Percentiles rank a stretch among this genome's conserved stretches.
Conservation (phyloP, 1,140 invertebrate species). For the Dendroctonus valens region DNA sequence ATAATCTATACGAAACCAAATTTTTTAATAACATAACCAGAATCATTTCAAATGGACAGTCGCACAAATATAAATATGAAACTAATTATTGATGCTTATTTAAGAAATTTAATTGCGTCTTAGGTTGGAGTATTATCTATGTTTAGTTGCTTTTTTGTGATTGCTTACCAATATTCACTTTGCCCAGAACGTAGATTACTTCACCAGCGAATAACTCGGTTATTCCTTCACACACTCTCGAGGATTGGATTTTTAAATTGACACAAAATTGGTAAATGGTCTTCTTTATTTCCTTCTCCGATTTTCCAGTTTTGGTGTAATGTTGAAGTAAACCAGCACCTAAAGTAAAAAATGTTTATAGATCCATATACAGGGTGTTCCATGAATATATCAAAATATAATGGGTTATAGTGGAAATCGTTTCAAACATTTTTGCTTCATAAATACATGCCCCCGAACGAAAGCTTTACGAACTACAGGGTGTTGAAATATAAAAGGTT, state of each 20-base stretch:
- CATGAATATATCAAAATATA: too few relatives aligned
- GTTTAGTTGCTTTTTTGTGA: too few relatives aligned
- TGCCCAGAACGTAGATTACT: slow-evolving; percentile 48
- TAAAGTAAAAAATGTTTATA: slow-evolving; percentile 40
- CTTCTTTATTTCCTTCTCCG: slow-evolving; percentile 79
- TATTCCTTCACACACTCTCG: slow-evolving; percentile 83
- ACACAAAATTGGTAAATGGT: slow-evolving; percentile 84
- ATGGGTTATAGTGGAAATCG: too few relatives aligned
- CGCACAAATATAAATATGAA: not conserved
- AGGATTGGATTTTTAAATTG: slow-evolving; percentile 78
- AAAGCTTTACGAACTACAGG: too few relatives aligned
- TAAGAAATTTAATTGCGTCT: too few relatives aligned
- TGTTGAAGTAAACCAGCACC: slow-evolving; percentile 81
- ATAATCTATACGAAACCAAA: too few relatives aligned
- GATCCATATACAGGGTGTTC: not conserved
- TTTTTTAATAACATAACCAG: too few relatives aligned
- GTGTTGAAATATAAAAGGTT: too few relatives aligned
- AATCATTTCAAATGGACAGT: too few relatives aligned
- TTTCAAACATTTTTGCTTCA: too few relatives aligned
- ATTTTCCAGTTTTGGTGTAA: slow-evolving; percentile 79
- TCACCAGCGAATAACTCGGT: slow-evolving; percentile 70
- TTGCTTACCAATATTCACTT: slow-evolving; percentile 46
- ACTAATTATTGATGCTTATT: not conserved
- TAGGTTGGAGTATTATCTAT: not conserved
- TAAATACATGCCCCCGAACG: too few relatives aligned